Evolutionary conservation across 1,140 invertebrate genomes (phyloP).

Genomic region (Ectropis grisescens): DNA sequence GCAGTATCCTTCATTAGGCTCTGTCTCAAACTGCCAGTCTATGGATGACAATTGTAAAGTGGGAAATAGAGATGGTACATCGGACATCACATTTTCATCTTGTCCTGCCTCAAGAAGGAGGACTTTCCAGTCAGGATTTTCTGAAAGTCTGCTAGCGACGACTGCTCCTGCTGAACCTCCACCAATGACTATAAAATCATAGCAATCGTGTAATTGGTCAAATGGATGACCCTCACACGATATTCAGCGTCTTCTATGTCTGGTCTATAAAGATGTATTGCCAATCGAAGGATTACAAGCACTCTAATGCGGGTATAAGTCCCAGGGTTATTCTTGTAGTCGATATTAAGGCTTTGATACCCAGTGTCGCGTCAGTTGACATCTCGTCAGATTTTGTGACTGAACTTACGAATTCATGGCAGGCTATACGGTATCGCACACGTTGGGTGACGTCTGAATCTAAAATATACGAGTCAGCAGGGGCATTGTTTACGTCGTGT

Average conservation of each 20-base stretch:
- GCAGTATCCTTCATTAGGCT: slow-evolving; percentile 77
- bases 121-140: slow-evolving; percentile 78
- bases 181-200: slow-evolving; percentile 86
- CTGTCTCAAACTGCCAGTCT: slow-evolving; percentile 87
- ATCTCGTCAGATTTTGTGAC: too few relatives aligned
- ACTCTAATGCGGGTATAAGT: slow-evolving; percentile 73
- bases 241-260: slow-evolving; percentile 77
- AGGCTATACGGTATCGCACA: too few relatives aligned
- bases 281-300: slow-evolving; percentile 72
- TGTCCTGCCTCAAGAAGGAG: slow-evolving; percentile 85
- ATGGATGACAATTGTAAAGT: slow-evolving; percentile 78
- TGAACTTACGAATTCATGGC: too few relatives aligned
- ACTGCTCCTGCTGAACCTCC: slow-evolving; percentile 88
- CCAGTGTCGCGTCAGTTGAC: slow-evolving; percentile 1
- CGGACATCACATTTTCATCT: slow-evolving; percentile 82
- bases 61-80: slow-evolving; percentile 82
- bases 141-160: slow-evolving; percentile 81
- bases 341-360: slow-evolving; percentile 48
- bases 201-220: slow-evolving; percentile 66
- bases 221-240: slow-evolving; percentile 67
- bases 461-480: slow-evolving; percentile 13
- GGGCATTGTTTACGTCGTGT: slow-evolving; percentile 21
- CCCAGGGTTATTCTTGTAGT: slow-evolving; percentile 74
- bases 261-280: slow-evolving; percentile 72
- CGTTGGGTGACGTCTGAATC: too few relatives aligned